Evolutionary conservation across 2,113 vertebrate species (phyloP).

Genomic region (Leptodactylus fuscus): DNA sequence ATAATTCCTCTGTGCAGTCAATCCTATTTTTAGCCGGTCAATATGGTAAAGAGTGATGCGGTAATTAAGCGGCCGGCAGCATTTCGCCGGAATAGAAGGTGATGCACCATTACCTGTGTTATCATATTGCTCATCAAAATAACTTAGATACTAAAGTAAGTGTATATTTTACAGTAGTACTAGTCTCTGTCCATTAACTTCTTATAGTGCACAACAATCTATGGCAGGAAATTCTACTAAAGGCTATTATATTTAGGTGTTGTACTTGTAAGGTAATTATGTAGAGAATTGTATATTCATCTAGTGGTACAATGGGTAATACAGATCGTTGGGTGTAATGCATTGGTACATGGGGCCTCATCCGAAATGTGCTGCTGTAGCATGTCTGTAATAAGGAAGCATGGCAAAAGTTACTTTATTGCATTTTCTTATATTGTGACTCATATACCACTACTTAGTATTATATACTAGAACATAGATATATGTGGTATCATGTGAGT

Average conservation of each 20-base stretch:
- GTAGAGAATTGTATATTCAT: not conserved
- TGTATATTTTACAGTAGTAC: constrained; percentile 24
- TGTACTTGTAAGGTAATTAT: constrained; percentile 2
- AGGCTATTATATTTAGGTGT: not conserved
- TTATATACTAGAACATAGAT: not conserved
- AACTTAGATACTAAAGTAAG: constrained; percentile 34
- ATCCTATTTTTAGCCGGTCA: constrained; percentile 19
- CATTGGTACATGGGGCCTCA: not conserved
- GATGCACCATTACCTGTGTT: constrained; percentile 47
- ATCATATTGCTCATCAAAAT: constrained; percentile 42
- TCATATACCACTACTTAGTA: not conserved
- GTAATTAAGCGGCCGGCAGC: constrained; percentile 23
- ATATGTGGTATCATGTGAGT: not conserved
- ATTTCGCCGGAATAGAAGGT: constrained; percentile 22
- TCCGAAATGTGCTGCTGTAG: not conserved
- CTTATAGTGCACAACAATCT: constrained; percentile 6
- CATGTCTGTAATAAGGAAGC: not conserved
- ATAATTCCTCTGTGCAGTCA: constrained; percentile 14
- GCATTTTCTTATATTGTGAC: not conserved
- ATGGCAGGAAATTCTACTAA: not conserved
- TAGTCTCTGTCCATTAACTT: constrained; percentile 35
- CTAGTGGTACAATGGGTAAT: not conserved
- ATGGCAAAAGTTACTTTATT: not conserved
- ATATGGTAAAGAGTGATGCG: constrained; percentile 18
- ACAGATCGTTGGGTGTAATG: not conserved